Base-by-base conservation (phyloP, 2,113 vertebrate genomes). In the Cebus imitator region DNA sequence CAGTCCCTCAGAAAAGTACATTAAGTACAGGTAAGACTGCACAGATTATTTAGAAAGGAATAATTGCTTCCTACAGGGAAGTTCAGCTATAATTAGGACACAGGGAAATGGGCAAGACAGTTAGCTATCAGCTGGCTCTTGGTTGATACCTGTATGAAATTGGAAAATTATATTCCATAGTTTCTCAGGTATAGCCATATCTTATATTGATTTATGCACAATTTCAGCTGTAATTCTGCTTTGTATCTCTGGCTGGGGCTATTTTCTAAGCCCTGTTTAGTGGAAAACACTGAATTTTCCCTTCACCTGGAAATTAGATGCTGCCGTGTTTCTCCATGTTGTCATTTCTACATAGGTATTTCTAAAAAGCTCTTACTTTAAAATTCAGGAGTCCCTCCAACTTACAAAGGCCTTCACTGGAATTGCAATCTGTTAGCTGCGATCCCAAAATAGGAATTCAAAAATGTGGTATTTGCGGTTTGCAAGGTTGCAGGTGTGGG, bases 301-400 rank as follows among this genome's bases (percentile, higher is more conserved):
- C 64, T 91, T 95, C 82, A 52, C 55, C 30, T 94, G 64, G 48
- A 95, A 84, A 91, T 88, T 88, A 73, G 35, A 85, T 84, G 76
- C 43, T 70, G 57, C 76, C 16, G 82, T 25, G 75, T 84, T 90
- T 97, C 40, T 88, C 32, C 23, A 81, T 30, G 40, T 75, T 96
- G 40, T 66, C 45, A 76, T 93, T 93, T 84, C 58, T 48, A 85
- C 82, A 91, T 81, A 88, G 72, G 87, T 94, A 84, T 30, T 91
- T 91, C 85, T 70, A 76, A 94, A 92, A 87, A 97, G 30, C 2
- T 88, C 57, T 79, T 87, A 23, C 79, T 95, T 92, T 90, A 90
- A 95, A 96, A 91, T 91, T 91, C 48, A 79, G 72, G 87, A 96
- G 72, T 91, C 30, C 64, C 64, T 91, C 78, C 83, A 95, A 94